phyloP scores from a whole-genome alignment of 2,888 invertebrate species.

The Globia sparganii region DNA sequence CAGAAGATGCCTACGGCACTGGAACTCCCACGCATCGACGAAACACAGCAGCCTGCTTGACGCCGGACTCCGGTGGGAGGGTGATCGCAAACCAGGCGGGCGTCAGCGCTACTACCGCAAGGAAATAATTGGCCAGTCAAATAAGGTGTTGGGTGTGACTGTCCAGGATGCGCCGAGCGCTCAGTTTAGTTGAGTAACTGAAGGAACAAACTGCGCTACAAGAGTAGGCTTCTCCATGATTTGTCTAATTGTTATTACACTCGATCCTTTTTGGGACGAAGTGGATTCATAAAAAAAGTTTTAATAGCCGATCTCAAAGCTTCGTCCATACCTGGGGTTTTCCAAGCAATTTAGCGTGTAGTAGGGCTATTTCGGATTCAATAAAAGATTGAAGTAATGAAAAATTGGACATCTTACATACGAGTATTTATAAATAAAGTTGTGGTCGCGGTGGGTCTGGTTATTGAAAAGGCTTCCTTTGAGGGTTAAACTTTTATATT shows the following conservation, averaged over 20 bases:
- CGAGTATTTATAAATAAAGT: background rate
- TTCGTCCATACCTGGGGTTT: background rate
- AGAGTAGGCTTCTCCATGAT: background rate
- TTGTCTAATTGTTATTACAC: conserved; percentile 35
- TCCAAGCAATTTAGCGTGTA: conserved; percentile 17
- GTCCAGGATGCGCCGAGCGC: too few species aligned
- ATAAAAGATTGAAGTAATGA: background rate
- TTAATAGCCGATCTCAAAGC: background rate
- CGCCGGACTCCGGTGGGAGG: too few species aligned
- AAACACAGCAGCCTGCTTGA: too few species aligned
- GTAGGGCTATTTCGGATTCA: background rate
- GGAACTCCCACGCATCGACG: too few species aligned
- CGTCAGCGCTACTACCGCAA: too few species aligned
- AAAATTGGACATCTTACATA: background rate
- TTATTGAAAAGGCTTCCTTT: background rate
- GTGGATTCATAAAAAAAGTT: conserved; percentile 24
- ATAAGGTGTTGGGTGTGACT: too few species aligned
- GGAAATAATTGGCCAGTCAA: too few species aligned
- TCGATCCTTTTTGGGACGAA: conserved; percentile 14
- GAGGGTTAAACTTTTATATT: background rate
- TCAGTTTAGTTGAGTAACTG: too few species aligned
- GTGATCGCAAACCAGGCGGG: too few species aligned
- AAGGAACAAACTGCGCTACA: too few species aligned
- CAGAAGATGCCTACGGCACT: too few species aligned
- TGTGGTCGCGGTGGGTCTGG: too few species aligned